A percentile compares a stretch with the other conserved stretches of the same genome.
Conservation (phyloP, 2,888 invertebrate genomes). For the Apotomis capreana region DNA sequence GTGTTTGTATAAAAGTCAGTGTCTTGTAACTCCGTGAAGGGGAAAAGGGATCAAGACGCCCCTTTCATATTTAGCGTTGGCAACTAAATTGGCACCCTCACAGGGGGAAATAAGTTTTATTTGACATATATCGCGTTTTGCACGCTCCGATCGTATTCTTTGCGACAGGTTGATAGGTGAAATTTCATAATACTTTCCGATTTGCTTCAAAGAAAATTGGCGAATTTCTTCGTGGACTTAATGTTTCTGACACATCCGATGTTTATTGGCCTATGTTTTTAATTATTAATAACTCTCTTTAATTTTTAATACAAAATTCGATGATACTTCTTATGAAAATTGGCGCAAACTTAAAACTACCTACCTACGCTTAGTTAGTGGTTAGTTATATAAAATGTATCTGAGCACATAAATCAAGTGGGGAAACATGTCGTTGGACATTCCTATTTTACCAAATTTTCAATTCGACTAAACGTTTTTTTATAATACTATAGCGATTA, state of each 20-base stretch:
- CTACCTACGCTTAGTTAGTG: no score
- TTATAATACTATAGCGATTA: no score
- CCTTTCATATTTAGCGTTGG: slow-evolving; percentile 72
- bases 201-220: slow-evolving; percentile 30
- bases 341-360: no score
- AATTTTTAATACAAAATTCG: no score
- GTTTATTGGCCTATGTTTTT: neutral
- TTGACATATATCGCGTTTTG: slow-evolving; percentile 66
- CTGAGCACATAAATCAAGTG: no score
- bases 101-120: slow-evolving; percentile 68
- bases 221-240: slow-evolving; percentile 3
- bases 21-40: slow-evolving; percentile 57
- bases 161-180: slow-evolving; percentile 53
- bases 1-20: slow-evolving; percentile 58
- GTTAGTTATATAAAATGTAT: no score
- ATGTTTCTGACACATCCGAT: neutral
- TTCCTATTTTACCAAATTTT: no score
- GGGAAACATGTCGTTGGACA: no score
- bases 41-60: slow-evolving; percentile 65
- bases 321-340: no score
- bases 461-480: no score
- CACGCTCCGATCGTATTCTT: slow-evolving; percentile 51
- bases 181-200: slow-evolving; percentile 37
- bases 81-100: slow-evolving; percentile 73
- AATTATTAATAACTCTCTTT: no score